These are phyloP conservation scores for Diarsia dahlii DNA, from an alignment of 2,888 invertebrate genomes.

Conservation along the genomic window DNA sequence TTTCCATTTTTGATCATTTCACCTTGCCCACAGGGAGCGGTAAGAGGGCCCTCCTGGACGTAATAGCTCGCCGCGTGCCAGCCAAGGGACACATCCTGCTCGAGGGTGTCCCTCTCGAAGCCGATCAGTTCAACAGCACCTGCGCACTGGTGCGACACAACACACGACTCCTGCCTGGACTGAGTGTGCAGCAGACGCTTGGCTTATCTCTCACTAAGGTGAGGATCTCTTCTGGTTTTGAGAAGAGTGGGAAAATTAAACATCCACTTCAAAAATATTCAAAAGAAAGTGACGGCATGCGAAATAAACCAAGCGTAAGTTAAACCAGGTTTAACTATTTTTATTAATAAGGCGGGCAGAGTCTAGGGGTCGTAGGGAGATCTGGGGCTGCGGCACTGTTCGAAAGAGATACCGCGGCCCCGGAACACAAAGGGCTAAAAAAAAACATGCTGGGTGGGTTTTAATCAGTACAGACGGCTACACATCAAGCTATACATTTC, in stretches of 20 bases:
- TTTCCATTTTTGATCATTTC: neutral
- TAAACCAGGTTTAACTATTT: too few species aligned
- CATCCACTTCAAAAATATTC: too few species aligned
- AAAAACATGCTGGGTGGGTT: too few species aligned
- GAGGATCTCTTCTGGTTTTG: conserved; percentile 45
- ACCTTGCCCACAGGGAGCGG: conserved; percentile 94
- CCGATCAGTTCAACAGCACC: conserved; percentile 95
- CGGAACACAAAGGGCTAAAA: too few species aligned
- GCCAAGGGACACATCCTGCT: conserved; percentile 97
- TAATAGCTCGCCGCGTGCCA: conserved; percentile 95
- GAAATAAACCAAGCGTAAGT: too few species aligned
- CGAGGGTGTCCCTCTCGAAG: conserved; percentile 96
- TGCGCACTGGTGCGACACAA: conserved; percentile 97
- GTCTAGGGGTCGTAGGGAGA: too few species aligned
- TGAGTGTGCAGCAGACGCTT: conserved; percentile 97
- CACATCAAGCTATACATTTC: too few species aligned
- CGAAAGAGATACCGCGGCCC: too few species aligned
- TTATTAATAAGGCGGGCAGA: too few species aligned
- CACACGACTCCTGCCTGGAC: conserved; percentile 95
- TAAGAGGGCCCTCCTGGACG: conserved; percentile 98
- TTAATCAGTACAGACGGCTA: too few species aligned
- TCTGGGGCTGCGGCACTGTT: too few species aligned
- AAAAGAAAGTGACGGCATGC: too few species aligned
- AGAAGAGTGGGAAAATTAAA: neutral
- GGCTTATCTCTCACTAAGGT: conserved; percentile 95